Base-by-base conservation (phyloP, 2,888 invertebrate species). In the Melipona bicolor region DNA sequence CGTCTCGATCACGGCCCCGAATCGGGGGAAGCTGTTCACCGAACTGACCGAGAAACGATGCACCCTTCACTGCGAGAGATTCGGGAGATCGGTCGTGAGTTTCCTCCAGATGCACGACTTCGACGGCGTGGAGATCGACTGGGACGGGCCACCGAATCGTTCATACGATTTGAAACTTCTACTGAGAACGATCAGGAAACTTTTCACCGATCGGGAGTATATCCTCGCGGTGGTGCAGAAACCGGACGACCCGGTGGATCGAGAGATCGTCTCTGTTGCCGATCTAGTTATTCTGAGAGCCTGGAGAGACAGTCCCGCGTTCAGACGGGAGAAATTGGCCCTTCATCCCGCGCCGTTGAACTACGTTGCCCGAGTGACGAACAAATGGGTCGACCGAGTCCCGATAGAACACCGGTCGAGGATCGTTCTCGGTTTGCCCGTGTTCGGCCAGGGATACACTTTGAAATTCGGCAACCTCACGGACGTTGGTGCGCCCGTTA, bases 121-220 rank as follows among this genome's bases (percentile, higher is more conserved):
- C 91, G 98, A 98, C 92, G 98, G 98, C 0, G 94, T 98, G 19
- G 98, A 98, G 91, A 95, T 98, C 6, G 97, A 98, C 90, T 98
- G 87, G 90, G 83, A 83, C 15, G 77, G 64, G 6, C 77, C 85
- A 2, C 56, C 71, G 2, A 77, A 79, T 2, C 64, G 81, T 15
- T 21, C 81, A 15, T 54, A 27, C 49, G 77, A 81, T 5, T 69
- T 86, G 50, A 86, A 76, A 15, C 64, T 71, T 2, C 17, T 86
- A 1, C 56, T 86, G 15, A 43, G 24, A 4, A 43, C 36, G 9
- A 50, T 86, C 0, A 73, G 21, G 3, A 77, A 50, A 4, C 4
- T 71, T 0, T 96, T 97, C 90, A 95, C 95, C 9, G 94, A 95
- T 0, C 95, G 95, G 83, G 96, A 96, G 71, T 96, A 96, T 92